Evolutionary conservation across 1,140 invertebrate genomes (phyloP), one percentile per base, ranked within the genome.

Genomic region (Pogonus chalceus): DNA sequence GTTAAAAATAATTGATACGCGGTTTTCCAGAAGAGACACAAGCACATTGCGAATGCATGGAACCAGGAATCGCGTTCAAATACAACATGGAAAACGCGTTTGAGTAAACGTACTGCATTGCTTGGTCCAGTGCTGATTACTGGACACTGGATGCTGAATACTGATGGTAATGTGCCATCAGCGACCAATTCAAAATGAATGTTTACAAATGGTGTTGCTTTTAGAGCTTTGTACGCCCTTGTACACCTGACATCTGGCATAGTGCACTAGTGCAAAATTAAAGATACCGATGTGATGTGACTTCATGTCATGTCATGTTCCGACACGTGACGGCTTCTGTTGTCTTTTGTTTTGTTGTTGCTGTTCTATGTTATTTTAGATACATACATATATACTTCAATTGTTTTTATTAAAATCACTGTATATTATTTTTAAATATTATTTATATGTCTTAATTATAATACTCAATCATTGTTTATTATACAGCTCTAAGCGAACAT

Each of bases 401-500:
- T n/a, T n/a, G n/a, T n/a, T n/a, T n/a, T n/a, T n/a, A n/a, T n/a
- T n/a, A n/a, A n/a, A n/a, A n/a, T n/a, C n/a, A n/a, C n/a, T n/a
- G n/a, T n/a, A n/a, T n/a, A n/a, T n/a, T n/a, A n/a, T n/a, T n/a
- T n/a, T n/a, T n/a, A n/a, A n/a, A n/a, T n/a, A n/a, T n/a, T n/a
- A n/a, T n/a, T n/a, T n/a, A n/a, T n/a, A n/a, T n/a, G n/a, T n/a
- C n/a, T n/a, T n/a, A n/a, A n/a, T n/a, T n/a, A n/a, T n/a, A n/a
- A n/a, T n/a, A n/a, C n/a, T n/a, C n/a, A n/a, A n/a, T n/a, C n/a
- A n/a, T 35, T 52, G 23, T n/a, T 22, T 0, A 2, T 35, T 58
- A 52, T 55, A 1, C 54, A 70, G 68, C 65, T 58, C 64, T 67
- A 7, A 59, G 63, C 2, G 62, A 60, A n/a, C 56, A 59, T 0